These are phyloP conservation scores for Dolichopus griseipennis DNA, from an alignment of 2,888 invertebrate genomes.

Conservation along the genomic window DNA sequence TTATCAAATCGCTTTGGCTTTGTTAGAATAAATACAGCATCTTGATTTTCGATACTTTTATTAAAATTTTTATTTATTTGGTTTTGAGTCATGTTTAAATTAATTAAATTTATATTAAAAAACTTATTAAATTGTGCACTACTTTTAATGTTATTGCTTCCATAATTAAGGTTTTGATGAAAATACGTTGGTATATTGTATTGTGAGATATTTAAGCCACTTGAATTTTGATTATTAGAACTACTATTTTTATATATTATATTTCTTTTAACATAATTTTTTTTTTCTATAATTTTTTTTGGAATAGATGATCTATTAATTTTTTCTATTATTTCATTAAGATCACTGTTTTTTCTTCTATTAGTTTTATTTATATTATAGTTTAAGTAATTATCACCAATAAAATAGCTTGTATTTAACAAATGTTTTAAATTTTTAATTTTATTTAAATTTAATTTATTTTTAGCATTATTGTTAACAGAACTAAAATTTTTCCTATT, in stretches of 20 bases:
- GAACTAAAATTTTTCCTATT: background rate
- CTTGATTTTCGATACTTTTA: background rate
- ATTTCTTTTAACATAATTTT: constrained; percentile 25
- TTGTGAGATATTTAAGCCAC: constrained; percentile 29
- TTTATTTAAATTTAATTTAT: background rate
- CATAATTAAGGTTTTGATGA: constrained; percentile 18
- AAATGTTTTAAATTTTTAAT: background rate
- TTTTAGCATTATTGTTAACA: background rate
- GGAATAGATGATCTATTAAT: background rate
- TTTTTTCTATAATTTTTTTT: constrained; percentile 23
- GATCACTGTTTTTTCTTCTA: constrained; percentile 21
- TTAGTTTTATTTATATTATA: constrained; percentile 14
- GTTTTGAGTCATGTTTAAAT: background rate
- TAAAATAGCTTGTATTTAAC: constrained; percentile 7
- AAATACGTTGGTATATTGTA: constrained; percentile 21
- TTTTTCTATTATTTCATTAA: constrained; percentile 25
- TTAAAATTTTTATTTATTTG: background rate
- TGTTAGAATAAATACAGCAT: background rate
- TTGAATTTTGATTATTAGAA: constrained; percentile 31
- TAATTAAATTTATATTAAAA: constrained; percentile 4
- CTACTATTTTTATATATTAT: constrained; percentile 20
- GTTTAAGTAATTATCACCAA: background rate
- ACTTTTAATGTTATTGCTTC: constrained; percentile 20
- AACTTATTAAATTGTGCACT: background rate
- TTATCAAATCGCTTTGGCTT: constrained; percentile 23